These are phyloP conservation scores for Gryllus bimaculatus DNA, from an alignment of 1,140 invertebrate species.

Conservation along the genomic window DNA sequence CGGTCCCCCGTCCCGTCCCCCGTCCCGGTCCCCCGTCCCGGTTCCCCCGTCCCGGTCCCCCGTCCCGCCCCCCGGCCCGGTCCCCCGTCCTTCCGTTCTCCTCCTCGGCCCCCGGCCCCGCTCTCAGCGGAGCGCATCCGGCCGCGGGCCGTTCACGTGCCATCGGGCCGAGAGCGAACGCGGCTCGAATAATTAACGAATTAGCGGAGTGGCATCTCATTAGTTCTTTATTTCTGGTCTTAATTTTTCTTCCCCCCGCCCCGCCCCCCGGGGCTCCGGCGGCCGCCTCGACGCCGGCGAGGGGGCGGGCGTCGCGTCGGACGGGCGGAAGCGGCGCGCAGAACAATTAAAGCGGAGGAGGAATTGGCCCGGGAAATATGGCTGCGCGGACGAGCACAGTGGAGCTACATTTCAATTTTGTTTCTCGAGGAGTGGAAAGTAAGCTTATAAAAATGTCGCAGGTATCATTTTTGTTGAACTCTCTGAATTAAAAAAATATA, in stretches of 20 bases:
- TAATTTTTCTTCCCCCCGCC: neutral
- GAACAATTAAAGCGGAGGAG: neutral
- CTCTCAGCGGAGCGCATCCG: neutral
- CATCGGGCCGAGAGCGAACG: neutral
- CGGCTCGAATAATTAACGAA: neutral
- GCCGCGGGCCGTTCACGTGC: neutral
- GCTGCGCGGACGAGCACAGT: neutral
- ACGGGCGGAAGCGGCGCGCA: neutral
- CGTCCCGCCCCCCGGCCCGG: no score
- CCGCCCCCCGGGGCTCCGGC: no score
- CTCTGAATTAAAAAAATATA: neutral
- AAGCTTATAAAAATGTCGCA: neutral
- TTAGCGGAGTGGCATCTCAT: neutral
- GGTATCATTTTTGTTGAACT: neutral
- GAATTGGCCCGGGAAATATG: neutral
- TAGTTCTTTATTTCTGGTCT: slow-evolving; percentile 1
- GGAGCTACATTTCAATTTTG: neutral
- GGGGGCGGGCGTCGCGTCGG: no score
- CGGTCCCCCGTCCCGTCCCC: no score
- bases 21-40: no score
- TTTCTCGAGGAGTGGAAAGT: neutral
- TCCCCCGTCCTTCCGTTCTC: no score
- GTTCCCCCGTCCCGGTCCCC: no score
- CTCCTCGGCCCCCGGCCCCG: no score
- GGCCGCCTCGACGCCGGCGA: neutral